A percentile compares a stretch with the other conserved stretches of the same genome.
These are phyloP conservation scores for Thereva unica DNA, from an alignment of 2,888 invertebrate species.

Conservation along the genomic window DNA sequence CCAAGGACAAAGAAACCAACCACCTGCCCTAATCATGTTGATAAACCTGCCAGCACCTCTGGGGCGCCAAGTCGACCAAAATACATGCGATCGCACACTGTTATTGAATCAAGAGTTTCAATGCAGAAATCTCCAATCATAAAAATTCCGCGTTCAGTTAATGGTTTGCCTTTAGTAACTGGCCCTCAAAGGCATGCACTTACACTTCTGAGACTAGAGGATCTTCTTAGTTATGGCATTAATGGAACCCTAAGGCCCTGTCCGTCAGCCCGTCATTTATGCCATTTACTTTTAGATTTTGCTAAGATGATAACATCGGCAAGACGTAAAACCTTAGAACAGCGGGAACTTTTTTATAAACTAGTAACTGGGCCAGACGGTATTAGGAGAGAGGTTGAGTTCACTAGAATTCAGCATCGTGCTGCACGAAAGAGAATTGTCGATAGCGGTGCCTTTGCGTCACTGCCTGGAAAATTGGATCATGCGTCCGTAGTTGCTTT, in stretches of 20 bases:
- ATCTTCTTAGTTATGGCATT: constrained; percentile 71
- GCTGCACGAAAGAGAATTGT: constrained; percentile 70
- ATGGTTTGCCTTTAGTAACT: constrained; percentile 69
- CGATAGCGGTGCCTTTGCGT: constrained; percentile 69
- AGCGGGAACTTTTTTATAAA: constrained; percentile 74
- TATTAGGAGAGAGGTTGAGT: constrained; percentile 61
- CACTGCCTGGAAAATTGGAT: constrained; percentile 84
- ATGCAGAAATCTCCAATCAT: constrained; percentile 33
- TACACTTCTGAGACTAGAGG: constrained; percentile 74
- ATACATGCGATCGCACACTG: constrained; percentile 57
- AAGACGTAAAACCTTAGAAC: constrained; percentile 80
- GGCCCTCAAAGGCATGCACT: constrained; percentile 77
- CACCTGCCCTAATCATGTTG: constrained; percentile 37
- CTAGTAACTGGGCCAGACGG: constrained; percentile 62
- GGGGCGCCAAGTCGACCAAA: constrained; percentile 55
- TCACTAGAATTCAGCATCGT: constrained; percentile 68
- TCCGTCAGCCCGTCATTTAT: constrained; percentile 67
- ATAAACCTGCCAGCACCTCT: constrained; percentile 40
- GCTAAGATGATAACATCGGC: constrained; percentile 79
- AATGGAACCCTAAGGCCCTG: constrained; percentile 67
- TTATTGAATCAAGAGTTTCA: constrained; percentile 55
- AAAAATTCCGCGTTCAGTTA: constrained; percentile 59
- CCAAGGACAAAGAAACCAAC: constrained; percentile 49
- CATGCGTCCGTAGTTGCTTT: constrained; percentile 85
- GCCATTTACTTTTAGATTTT: constrained; percentile 76